Percentiles rank a stretch among this genome's conserved stretches.
Evolutionary conservation across 2,113 vertebrate genomes (phyloP).

Genomic region (Hydropotes inermis): DNA sequence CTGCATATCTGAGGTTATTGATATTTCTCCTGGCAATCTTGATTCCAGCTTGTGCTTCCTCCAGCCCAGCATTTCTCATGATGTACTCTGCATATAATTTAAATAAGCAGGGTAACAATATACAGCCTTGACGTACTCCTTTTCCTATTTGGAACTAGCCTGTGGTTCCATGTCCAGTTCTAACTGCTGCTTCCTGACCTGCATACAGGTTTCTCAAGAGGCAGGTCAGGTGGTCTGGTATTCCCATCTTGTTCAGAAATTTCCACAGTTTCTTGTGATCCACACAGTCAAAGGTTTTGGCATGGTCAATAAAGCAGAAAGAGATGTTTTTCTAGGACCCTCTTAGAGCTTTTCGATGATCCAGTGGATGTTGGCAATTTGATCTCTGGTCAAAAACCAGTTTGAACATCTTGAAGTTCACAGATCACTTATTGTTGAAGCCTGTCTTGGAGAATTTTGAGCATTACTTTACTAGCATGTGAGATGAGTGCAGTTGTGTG

Average conservation of each 20-base stretch:
- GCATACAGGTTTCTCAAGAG: background rate
- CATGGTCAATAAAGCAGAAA: background rate
- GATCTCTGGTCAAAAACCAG: background rate
- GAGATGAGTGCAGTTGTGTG: background rate
- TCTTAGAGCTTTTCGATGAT: background rate
- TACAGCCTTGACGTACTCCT: accelerated
- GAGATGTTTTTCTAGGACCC: background rate
- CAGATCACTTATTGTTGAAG: background rate
- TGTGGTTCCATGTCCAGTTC: background rate
- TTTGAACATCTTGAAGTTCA: background rate
- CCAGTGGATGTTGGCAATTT: background rate
- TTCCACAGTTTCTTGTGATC: background rate
- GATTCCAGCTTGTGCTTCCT: background rate
- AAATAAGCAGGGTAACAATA: background rate
- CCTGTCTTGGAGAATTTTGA: background rate
- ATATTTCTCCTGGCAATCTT: background rate
- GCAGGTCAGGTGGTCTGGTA: background rate
- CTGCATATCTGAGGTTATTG: background rate
- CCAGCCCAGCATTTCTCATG: background rate
- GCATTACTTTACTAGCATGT: background rate
- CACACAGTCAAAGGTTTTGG: background rate
- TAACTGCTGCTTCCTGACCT: background rate
- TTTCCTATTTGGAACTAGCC: background rate
- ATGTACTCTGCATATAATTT: background rate
- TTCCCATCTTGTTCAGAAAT: background rate